A percentile compares a stretch with the other conserved stretches of the same genome.
Evolutionary conservation across 2,888 invertebrate genomes (phyloP).

Genomic region (Drosophila conformis): DNA sequence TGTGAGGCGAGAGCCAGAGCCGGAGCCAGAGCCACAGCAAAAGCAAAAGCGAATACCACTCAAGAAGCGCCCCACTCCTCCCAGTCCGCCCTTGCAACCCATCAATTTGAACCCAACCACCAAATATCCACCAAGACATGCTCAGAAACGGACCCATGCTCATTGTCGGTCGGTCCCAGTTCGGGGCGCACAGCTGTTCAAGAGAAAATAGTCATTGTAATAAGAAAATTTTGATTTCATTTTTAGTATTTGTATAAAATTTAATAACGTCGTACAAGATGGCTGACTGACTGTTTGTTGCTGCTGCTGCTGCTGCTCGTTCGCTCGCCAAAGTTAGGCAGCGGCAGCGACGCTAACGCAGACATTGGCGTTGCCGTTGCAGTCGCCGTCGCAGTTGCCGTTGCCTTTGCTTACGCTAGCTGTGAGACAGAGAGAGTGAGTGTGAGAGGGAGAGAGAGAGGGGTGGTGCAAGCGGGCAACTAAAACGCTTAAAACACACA

Average conservation of each 20-base stretch:
- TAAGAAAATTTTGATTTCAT: conserved; percentile 82
- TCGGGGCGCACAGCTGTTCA: conserved; percentile 59
- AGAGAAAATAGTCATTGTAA: conserved; percentile 79
- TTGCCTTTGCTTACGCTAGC: conserved; percentile 20
- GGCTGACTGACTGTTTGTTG: conserved; percentile 68
- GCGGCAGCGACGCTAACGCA: conserved; percentile 31
- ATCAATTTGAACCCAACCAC: conserved; percentile 15
- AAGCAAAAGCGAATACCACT: conserved; percentile 21
- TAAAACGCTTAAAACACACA: conserved; percentile 81
- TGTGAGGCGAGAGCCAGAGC: background rate
- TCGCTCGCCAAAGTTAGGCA: conserved; percentile 47
- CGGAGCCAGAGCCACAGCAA: background rate
- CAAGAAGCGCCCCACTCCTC: conserved; percentile 9
- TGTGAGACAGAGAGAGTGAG: background rate
- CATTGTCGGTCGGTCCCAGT: conserved; percentile 47
- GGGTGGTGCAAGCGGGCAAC: conserved; percentile 64
- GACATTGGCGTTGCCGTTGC: conserved; percentile 17
- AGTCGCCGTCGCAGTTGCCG: conserved; percentile 1
- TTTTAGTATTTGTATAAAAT: conserved; percentile 81
- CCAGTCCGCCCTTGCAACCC: conserved; percentile 1
- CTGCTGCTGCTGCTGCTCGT: conserved; percentile 28
- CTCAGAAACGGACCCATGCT: conserved; percentile 24
- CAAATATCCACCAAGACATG: conserved; percentile 29
- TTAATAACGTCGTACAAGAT: conserved; percentile 81
- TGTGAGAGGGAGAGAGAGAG: background rate